phyloP scores from a whole-genome alignment of 2,797 vertebrate species.

The Clangula hyemalis region DNA sequence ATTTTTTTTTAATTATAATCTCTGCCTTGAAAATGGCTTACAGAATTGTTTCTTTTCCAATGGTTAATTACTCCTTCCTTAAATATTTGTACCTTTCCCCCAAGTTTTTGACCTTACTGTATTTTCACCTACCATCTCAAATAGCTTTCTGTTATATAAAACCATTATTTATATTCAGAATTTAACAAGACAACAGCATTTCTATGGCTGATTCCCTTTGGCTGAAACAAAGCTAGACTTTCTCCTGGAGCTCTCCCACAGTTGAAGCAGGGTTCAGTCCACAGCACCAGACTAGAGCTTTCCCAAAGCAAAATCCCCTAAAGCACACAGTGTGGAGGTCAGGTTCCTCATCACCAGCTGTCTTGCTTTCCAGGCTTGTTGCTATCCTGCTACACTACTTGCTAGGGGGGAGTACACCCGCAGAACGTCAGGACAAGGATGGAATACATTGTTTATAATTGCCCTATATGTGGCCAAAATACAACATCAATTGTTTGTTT shows the following conservation, averaged over 20 bases:
- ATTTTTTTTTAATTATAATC: neutral
- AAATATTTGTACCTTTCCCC: neutral
- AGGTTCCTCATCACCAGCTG: neutral
- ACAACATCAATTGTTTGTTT: neutral
- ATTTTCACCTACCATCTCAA: neutral
- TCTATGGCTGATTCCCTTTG: neutral
- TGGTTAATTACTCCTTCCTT: neutral
- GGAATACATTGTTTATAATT: neutral
- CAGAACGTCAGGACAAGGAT: neutral
- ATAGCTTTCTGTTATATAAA: neutral
- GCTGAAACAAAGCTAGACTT: neutral
- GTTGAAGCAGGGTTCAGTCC: neutral
- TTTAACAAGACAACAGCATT: neutral
- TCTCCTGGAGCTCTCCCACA: neutral
- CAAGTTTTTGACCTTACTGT: neutral
- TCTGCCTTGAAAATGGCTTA: neutral
- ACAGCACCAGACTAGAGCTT: neutral
- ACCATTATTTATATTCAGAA: neutral
- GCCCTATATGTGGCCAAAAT: neutral
- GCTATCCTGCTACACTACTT: neutral
- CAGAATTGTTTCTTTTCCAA: neutral
- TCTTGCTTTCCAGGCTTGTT: neutral
- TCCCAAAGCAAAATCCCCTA: neutral
- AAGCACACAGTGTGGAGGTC: neutral
- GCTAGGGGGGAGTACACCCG: neutral